A percentile compares a stretch with the other conserved stretches of the same genome.
phyloP scores from a whole-genome alignment of 2,113 vertebrate genomes.

The Thalassoma bifasciatum region DNA sequence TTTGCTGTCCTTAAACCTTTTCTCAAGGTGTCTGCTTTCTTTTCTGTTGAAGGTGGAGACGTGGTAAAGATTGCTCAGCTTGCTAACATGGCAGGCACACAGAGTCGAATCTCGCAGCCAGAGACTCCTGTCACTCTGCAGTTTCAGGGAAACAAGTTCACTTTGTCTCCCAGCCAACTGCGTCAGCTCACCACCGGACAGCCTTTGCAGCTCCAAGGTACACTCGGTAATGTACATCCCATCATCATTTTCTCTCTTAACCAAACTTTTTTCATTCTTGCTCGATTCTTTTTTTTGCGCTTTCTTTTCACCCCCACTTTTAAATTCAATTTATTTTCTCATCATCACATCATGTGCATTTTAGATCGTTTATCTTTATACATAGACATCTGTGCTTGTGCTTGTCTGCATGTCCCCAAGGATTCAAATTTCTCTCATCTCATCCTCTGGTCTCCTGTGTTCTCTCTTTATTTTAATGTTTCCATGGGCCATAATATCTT shows the following conservation, averaged over 20 bases:
- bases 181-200: conserved; percentile 94
- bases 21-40: conserved; percentile 17
- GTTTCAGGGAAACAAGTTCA: conserved; percentile 96
- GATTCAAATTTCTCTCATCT: background rate
- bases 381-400: too few species aligned
- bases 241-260: conserved; percentile 39
- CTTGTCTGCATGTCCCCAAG: too few species aligned
- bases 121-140: conserved; percentile 94
- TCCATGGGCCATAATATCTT: too few species aligned
- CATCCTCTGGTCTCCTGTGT: background rate
- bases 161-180: conserved; percentile 91
- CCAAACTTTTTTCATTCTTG: conserved; percentile 13
- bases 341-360: background rate
- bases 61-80: conserved; percentile 91
- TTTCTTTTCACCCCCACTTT: background rate
- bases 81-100: conserved; percentile 87
- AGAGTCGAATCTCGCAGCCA: conserved; percentile 89
- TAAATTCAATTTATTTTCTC: background rate
- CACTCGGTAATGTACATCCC: conserved; percentile 73
- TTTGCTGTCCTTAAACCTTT: background rate
- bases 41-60: conserved; percentile 86
- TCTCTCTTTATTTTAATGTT: conserved; percentile 3
- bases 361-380: too few species aligned
- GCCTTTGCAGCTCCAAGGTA: conserved; percentile 94
- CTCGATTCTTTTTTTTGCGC: background rate